These are phyloP conservation scores for Maniola hyperantus DNA, from an alignment of 2,888 invertebrate species.

Conservation along the genomic window DNA sequence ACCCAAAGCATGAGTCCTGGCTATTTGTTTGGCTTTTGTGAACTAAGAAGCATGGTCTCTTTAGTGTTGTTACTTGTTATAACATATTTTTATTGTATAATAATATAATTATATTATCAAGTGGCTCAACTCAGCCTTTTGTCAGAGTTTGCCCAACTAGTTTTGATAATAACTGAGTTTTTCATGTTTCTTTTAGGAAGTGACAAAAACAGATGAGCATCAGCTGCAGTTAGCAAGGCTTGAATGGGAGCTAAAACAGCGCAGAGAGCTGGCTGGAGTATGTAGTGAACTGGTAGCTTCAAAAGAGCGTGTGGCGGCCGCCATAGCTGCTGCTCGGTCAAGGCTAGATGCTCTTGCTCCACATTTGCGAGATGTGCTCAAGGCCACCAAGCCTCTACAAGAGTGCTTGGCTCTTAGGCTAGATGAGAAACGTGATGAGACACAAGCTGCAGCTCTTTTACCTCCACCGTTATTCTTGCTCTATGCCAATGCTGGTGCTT, in stretches of 20 bases:
- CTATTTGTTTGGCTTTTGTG: too few relatives aligned
- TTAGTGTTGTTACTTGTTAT: too few relatives aligned
- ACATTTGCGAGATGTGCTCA: conserved; percentile 82
- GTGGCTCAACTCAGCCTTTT: too few relatives aligned
- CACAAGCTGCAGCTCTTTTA: conserved; percentile 88
- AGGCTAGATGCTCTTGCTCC: conserved; percentile 92
- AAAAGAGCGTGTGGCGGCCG: conserved; percentile 89
- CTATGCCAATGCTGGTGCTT: conserved; percentile 92
- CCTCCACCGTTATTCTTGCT: conserved; percentile 93
- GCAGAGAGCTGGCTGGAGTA: conserved; percentile 90
- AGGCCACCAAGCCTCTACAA: conserved; percentile 94
- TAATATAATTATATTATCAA: too few relatives aligned
- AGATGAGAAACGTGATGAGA: conserved; percentile 90
- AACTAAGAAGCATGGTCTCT: too few relatives aligned
- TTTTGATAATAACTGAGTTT: neutral
- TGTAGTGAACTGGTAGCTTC: conserved; percentile 89
- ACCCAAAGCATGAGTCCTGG: too few relatives aligned
- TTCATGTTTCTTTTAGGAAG: conserved; percentile 70
- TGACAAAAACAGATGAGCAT: conserved; percentile 88
- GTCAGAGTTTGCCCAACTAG: too few relatives aligned
- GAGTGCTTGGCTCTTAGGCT: conserved; percentile 92
- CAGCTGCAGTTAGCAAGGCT: conserved; percentile 91
- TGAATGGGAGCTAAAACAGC: conserved; percentile 95
- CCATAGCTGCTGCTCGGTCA: conserved; percentile 88
- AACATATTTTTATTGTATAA: too few relatives aligned